Evolutionary conservation across 2,888 invertebrate species (phyloP), one percentile per base, ranked within the genome.

Genomic region (Zygogramma bicolorata): DNA sequence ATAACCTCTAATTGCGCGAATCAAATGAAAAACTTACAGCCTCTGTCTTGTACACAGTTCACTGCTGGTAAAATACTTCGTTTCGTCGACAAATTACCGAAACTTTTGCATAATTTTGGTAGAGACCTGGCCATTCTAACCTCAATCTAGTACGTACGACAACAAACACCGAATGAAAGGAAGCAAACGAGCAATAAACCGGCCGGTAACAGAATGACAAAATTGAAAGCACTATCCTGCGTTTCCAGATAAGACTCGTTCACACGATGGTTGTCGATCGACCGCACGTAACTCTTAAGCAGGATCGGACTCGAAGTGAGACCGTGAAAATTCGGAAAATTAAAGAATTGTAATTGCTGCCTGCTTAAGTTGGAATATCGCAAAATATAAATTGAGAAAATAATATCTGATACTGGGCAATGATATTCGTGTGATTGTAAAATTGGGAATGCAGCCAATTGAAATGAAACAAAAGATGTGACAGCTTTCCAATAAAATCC

Each of bases 111-210:
- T 77, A 87, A 82, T 82, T 87, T 87, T 34, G 86, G 86, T 42
- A 87, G 80, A 75, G 84, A 82, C 73, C 87, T 86, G 78, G 87
- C 86, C 88, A 88, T 85, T 79, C 77, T 84, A 84, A 84, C 84
- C 83, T 84, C 77, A 81, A 81, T 67, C n/a, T 53, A 27, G n/a
- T n/a, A n/a, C n/a, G 7, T 13, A 27, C 53, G 53, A 53, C 25
- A 53, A 22, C 53, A 53, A 53, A 53, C 25, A 53, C 27, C 13
- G 40, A 38, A 22, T 38, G 4, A 61, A n/a, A n/a, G n/a, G 31
- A 20, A 40, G 4, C 53, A 27, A 22, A 13, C 25, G n/a, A 53
- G 5, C 27, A 3, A 53, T 7, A 27, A 27, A 27, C 53, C 27
- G n/a, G n/a, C n/a, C n/a, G n/a, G n/a, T n/a, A n/a, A n/a, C n/a